Base-by-base conservation (phyloP, 1,140 invertebrate genomes). In the Monochamus saltuarius region DNA sequence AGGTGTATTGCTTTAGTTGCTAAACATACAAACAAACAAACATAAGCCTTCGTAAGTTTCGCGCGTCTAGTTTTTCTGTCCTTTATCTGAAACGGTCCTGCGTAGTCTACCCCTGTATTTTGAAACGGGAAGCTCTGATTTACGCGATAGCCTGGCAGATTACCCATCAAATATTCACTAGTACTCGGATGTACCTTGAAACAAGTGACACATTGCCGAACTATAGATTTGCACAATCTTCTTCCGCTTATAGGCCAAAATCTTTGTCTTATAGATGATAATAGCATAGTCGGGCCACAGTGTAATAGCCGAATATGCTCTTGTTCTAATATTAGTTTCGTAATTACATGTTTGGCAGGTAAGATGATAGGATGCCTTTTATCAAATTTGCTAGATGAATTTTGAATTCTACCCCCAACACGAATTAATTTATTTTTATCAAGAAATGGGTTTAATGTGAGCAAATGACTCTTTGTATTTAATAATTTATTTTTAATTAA, bases 361-460 rank as follows among this genome's bases (percentile, higher is more conserved):
- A 68, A 43, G 4, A 68, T 14, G 19, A 69, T 35, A 9, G 51
- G 68, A 40, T 69, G 62, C 61, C 61, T 69, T 45, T 43, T 29
- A 42, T 55, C 38, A 35, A 29, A 59, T 35, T 6, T 2, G 19
- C 69, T 34, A 11, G 29, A 9, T 17, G 70, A 47, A 59, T 68
- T 56, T 62, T 56, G 42, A 42, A 75, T 46, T 40, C 72, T 56
- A n/a, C 71, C 70, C 2, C 69, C 65, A 14, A 73, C 73, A 35
- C 72, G 55, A 34, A 73, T 34, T 22, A 72, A 46, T 2, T 61
- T 65, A 19, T 64, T 19, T 38, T 46, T 19, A 49, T 73, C 66
- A 6, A 71, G n/a, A 39, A 68, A 68, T 19, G 68, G 65, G 45
- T 59, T 52, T 50, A 68, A 56, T 9, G 29, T 8, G 42, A 52